Base-by-base conservation (phyloP, 1,140 invertebrate genomes). In the Plutomurus gul region DNA sequence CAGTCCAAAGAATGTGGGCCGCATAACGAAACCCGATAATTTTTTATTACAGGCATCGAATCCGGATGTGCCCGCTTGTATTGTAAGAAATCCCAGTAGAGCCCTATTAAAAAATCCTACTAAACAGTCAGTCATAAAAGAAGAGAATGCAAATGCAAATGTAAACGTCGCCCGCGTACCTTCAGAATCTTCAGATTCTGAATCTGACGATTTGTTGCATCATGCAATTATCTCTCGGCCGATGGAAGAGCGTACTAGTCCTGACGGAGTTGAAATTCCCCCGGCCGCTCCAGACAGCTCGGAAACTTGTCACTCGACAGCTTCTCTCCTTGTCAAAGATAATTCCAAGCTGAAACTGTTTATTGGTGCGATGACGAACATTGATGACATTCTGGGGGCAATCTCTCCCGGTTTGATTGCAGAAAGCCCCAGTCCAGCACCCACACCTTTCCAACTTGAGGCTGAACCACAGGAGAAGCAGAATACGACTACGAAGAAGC, bases 351-450 rank as follows among this genome's bases (percentile, higher is more conserved):
- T 65, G 56, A 37, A 75, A 80, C 86, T 91, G 76, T 95, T 93
- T 85, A 94, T 95, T 82, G 92, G 93, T 22, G 89, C 90, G 76
- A 91, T 93, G 84, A 93, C 91, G 11, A 93, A 95, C 85, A 95
- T 95, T 76, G 93, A 95, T 84, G 93, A 95, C 84, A 89, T 95
- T 84, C 87, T 95, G 60, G 93, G 93, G 6, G 88, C 81, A 25
- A 37, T 75, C 71, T 27, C 76, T n/a, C 73, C 81, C 36, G 76
- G 33, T 33, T 74, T n/a, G 40, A 49, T n/a, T 56, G 75, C 88
- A 27, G 43, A 74, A 43, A 83, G 86, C 30, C 79, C 84, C 65
- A 56, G 72, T 39, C 56, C 60, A 22, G 43, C 65, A 46, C 18
- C 80, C 78, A 10, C 79, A 51, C 4, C 65, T 40, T n/a, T 79